phyloP scores from a whole-genome alignment of 2,888 invertebrate genomes.

The Xanthia icteritia region DNA sequence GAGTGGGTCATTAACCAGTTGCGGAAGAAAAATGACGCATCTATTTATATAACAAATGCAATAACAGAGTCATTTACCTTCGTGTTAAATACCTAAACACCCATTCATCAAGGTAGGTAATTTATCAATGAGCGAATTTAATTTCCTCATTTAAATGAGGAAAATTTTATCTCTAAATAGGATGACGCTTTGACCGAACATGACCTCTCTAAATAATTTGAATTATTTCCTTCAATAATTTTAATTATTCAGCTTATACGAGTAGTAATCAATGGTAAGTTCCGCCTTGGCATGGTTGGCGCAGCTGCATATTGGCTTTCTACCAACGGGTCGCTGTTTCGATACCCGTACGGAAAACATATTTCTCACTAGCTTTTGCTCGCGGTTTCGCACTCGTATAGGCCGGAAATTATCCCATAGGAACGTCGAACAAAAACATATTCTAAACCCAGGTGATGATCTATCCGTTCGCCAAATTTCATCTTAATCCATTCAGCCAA shows the following conservation, averaged over 20 bases:
- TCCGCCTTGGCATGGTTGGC: background rate
- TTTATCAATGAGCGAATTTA: slow-evolving; percentile 39
- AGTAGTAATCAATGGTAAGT: background rate
- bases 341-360: too few relatives aligned
- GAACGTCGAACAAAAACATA: background rate
- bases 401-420: background rate
- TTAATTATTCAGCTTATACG: background rate
- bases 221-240: background rate
- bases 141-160: slow-evolving; percentile 8
- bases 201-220: slow-evolving; percentile 14
- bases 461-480: background rate
- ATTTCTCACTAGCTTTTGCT: background rate
- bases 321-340: background rate
- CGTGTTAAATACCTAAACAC: slow-evolving; percentile 18
- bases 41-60: slow-evolving; percentile 20
- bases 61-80: slow-evolving; percentile 44
- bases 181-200: slow-evolving; percentile 18
- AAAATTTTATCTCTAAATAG: slow-evolving; percentile 17
- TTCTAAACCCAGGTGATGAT: background rate
- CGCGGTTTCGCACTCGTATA: background rate
- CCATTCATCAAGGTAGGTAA: background rate
- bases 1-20: slow-evolving; percentile 7
- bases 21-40: slow-evolving; percentile 28
- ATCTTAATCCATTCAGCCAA: background rate
- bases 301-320: background rate